Percentiles rank a stretch among this genome's conserved stretches.
These are phyloP conservation scores for Drosophila littoralis DNA, from an alignment of 1,140 invertebrate species.

Conservation along the genomic window DNA sequence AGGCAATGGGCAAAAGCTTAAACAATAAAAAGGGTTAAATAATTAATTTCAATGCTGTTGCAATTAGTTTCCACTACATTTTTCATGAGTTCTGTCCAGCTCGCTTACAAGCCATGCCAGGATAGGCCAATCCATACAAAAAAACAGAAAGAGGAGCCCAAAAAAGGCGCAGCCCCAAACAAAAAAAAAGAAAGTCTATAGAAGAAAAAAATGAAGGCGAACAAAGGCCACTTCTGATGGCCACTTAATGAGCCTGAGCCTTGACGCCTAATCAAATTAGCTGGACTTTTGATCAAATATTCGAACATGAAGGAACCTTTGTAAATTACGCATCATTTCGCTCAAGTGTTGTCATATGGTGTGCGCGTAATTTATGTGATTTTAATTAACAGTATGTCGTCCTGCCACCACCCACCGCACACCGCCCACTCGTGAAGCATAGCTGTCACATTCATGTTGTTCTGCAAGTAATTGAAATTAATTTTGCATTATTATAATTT, in stretches of 20 bases:
- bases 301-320: conserved; percentile 49
- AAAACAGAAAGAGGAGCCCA: conserved; percentile 14
- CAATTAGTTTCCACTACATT: conserved; percentile 83
- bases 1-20: conserved; percentile 65
- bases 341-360: conserved; percentile 65
- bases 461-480: conserved; percentile 77
- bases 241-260: conserved; percentile 65
- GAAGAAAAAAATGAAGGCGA: conserved; percentile 16
- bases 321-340: conserved; percentile 54
- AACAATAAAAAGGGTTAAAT: conserved; percentile 83
- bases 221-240: conserved; percentile 55
- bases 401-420: conserved; percentile 1
- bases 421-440: conserved; percentile 65
- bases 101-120: conserved; percentile 36
- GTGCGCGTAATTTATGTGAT: conserved; percentile 76
- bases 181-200: conserved; percentile 9
- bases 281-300: conserved; percentile 73
- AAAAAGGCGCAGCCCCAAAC: neutral
- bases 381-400: conserved; percentile 69
- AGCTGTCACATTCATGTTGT: conserved; percentile 76
- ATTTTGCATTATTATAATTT: conserved; percentile 69
- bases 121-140: conserved; percentile 45
- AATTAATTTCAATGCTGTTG: conserved; percentile 82
- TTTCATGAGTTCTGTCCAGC: conserved; percentile 69
- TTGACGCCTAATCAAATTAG: conserved; percentile 75